Evolutionary conservation across 2,797 vertebrate species (phyloP).

Genomic region (Darevskia nairensis): DNA sequence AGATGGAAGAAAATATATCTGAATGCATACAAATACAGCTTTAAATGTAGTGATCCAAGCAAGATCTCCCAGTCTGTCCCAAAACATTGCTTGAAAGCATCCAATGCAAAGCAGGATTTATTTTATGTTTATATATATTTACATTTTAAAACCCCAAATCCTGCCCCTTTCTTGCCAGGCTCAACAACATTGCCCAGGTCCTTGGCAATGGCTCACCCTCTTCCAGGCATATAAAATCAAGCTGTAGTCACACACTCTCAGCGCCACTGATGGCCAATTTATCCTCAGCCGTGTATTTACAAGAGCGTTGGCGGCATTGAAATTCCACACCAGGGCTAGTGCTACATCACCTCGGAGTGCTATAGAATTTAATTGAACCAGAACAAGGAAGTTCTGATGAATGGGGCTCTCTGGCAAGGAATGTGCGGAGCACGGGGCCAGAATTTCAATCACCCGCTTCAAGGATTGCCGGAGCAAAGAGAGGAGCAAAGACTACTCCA

Average conservation of each 20-base stretch:
- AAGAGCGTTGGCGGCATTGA: constrained; percentile 68
- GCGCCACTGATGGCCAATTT: constrained; percentile 77
- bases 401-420: constrained; percentile 55
- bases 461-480: constrained; percentile 9
- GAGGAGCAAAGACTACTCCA: not conserved
- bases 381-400: constrained; percentile 76
- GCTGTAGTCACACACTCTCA: constrained; percentile 77
- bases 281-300: constrained; percentile 75
- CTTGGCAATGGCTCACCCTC: constrained; percentile 61
- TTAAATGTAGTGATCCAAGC: constrained; percentile 52
- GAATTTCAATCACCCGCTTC: constrained; percentile 67
- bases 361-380: constrained; percentile 78
- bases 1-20: not conserved
- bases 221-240: constrained; percentile 61
- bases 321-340: constrained; percentile 65
- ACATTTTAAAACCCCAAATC: not conserved
- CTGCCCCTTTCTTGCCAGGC: constrained; percentile 54
- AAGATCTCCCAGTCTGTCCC: constrained; percentile 47
- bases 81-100: constrained; percentile 60
- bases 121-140: not conserved
- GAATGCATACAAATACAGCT: too few relatives aligned
- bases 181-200: constrained; percentile 51
- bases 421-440: constrained; percentile 37
- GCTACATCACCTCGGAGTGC: constrained; percentile 65
- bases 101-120: constrained; percentile 37